Conservation (phyloP, 2,113 vertebrate species). For the Rhinoptilus africanus region DNA sequence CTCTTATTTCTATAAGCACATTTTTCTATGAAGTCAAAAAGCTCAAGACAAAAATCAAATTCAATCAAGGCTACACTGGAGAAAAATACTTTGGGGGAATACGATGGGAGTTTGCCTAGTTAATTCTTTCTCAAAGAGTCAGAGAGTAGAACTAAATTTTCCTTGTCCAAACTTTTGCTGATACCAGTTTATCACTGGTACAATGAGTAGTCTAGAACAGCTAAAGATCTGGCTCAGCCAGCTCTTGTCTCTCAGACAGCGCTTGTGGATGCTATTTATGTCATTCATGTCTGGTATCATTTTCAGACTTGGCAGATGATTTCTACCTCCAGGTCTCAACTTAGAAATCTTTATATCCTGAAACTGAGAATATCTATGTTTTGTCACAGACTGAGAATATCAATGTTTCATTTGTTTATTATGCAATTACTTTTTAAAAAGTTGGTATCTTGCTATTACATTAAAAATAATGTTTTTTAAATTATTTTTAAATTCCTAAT, state of each 20-base stretch:
- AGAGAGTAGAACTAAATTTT: not conserved
- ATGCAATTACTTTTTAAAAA: not conserved
- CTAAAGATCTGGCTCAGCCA: not conserved
- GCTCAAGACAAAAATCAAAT: not conserved
- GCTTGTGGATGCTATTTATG: not conserved
- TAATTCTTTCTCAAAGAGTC: not conserved
- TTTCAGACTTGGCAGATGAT: not conserved
- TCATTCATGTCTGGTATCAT: not conserved
- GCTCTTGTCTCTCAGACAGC: not conserved
- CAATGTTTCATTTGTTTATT: not conserved
- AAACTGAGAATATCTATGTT: not conserved
- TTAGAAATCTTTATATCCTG: not conserved
- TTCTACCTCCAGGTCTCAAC: not conserved
- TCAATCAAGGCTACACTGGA: not conserved
- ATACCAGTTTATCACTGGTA: not conserved
- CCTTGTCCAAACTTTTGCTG: not conserved
- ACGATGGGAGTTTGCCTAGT: not conserved
- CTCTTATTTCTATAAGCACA: not conserved
- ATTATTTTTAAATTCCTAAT: not conserved
- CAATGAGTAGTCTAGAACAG: not conserved
- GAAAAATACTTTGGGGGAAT: not conserved
- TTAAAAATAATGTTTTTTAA: not conserved
- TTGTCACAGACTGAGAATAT: not conserved
- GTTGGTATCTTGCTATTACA: not conserved
- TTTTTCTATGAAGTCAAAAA: not conserved